Percentiles rank a stretch among this genome's conserved stretches.
These are phyloP conservation scores for Cardiocondyla obscurior DNA, from an alignment of 1,140 invertebrate genomes.

Conservation along the genomic window DNA sequence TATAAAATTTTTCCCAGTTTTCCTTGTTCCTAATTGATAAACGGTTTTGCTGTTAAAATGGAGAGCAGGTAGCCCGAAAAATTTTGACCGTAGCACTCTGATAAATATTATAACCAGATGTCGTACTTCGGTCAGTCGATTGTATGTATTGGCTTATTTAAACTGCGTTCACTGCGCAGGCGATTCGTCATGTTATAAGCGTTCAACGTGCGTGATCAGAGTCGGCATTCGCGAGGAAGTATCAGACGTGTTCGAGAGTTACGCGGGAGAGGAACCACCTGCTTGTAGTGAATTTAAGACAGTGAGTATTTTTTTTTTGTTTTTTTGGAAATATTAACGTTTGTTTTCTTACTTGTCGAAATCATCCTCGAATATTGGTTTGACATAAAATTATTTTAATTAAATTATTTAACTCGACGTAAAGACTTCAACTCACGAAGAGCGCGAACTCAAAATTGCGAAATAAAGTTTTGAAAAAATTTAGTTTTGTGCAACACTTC, in stretches of 20 bases:
- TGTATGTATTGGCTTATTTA: constrained; percentile 64
- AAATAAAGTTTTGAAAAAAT: too few relatives aligned
- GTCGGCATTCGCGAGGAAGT: constrained; percentile 37
- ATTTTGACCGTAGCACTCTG: background rate
- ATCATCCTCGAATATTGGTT: background rate
- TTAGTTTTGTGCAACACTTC: background rate
- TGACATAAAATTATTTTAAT: background rate
- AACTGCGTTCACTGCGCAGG: constrained; percentile 52
- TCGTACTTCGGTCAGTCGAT: constrained; percentile 1
- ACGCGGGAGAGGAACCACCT: background rate
- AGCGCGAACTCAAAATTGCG: too few relatives aligned
- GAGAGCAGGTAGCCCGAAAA: background rate
- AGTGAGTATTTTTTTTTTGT: constrained; percentile 22
- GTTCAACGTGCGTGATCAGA: constrained; percentile 9
- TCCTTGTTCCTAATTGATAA: too few relatives aligned
- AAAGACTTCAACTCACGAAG: too few relatives aligned
- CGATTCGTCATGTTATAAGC: constrained; percentile 58
- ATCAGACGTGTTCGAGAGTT: background rate
- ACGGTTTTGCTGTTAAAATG: background rate
- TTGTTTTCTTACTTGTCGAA: background rate
- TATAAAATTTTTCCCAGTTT: too few relatives aligned
- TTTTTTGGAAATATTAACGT: background rate
- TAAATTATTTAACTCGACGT: too few relatives aligned
- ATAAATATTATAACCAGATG: background rate
- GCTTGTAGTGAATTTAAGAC: background rate